Evolutionary conservation across 2,797 vertebrate genomes (phyloP).

Genomic region (Ctenopoma kingsleyae): DNA sequence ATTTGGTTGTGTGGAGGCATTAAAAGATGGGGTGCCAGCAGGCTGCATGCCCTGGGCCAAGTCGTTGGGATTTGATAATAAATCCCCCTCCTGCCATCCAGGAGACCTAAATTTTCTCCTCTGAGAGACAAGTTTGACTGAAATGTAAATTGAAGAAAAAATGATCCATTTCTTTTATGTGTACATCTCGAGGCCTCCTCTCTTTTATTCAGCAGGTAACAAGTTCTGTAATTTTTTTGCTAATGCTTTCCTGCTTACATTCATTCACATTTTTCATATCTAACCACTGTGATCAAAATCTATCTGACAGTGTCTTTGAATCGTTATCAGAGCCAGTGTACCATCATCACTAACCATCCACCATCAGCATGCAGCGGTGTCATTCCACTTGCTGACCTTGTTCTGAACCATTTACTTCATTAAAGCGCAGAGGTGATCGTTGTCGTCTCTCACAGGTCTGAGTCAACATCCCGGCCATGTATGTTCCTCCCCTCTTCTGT

Average conservation of each 20-base stretch:
- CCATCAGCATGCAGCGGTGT: slow-evolving; percentile 14
- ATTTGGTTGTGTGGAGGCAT: slow-evolving; percentile 34
- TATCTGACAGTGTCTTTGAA: not conserved
- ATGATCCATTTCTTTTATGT: not conserved
- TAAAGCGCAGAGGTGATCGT: slow-evolving; percentile 46
- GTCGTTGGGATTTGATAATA: slow-evolving; percentile 41
- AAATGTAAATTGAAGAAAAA: slow-evolving; percentile 8
- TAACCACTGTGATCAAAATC: not conserved
- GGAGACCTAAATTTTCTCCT: slow-evolving; percentile 21
- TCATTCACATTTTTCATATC: not conserved
- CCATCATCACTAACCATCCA: not conserved
- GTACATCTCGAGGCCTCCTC: not conserved
- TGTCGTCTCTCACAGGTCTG: slow-evolving; percentile 22
- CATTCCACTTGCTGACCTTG: slow-evolving; percentile 14
- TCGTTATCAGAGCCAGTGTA: not conserved
- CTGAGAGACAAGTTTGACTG: slow-evolving; percentile 18
- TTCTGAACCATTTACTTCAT: slow-evolving; percentile 40
- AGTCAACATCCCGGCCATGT: slow-evolving; percentile 10
- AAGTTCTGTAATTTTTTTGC: not conserved
- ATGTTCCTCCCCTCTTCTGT: not conserved
- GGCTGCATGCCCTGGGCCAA: slow-evolving; percentile 31
- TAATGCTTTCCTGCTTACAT: too few relatives aligned
- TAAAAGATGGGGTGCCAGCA: slow-evolving; percentile 35
- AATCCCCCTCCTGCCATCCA: slow-evolving; percentile 42
- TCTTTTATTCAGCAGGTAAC: slow-evolving; percentile 3